Evolutionary conservation across 2,797 vertebrate species (phyloP), one percentile per base, ranked within the genome.

Genomic region (Acanthurus leucopareius): DNA sequence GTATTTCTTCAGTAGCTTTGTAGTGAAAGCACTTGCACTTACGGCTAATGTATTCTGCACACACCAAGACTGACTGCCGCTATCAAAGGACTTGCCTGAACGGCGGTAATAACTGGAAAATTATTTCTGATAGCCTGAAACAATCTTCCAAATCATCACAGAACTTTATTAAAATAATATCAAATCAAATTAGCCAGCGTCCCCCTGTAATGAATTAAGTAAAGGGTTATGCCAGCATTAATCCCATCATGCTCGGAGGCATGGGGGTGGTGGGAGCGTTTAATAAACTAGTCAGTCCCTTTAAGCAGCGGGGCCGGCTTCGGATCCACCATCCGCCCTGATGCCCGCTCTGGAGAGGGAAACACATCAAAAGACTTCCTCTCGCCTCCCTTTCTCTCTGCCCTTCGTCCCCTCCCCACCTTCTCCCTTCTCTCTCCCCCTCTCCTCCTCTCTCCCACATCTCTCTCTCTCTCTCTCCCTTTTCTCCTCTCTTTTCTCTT

Each of bases 161-260:
- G 97, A 98, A 98, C 85, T 98, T 98, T 99, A 98, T 99, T 99
- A 99, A 99, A 99, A 98, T 97, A 98, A 98, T 99, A 99, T 99
- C 97, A 98, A 99, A 99, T 99, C 97, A 99, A 99, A 99, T 99
- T 99, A 99, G 97, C 97, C 94, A 51, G 81, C 96, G 95, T 97
- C 97, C 97, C 96, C 95, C 97, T 97, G 97, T 98, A 98, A 98
- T 98, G 97, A 98, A 98, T 98, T 98, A 97, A 98, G 97, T 98
- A 98, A 98, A 97, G 97, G 97, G 97, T 98, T 98, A 98, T 97
- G 97, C 96, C 97, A 97, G 97, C 97, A 98, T 99, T 99, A 99
- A 99, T 99, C 97, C 98, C 96, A 97, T 97, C 96, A 97, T 95
- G 97, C 98, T 99, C 89, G 95, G 95, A 98, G 98, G 97, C 97